Base-by-base conservation (phyloP, 2,888 invertebrate species). In the Hermaeophaga mercurialis region DNA sequence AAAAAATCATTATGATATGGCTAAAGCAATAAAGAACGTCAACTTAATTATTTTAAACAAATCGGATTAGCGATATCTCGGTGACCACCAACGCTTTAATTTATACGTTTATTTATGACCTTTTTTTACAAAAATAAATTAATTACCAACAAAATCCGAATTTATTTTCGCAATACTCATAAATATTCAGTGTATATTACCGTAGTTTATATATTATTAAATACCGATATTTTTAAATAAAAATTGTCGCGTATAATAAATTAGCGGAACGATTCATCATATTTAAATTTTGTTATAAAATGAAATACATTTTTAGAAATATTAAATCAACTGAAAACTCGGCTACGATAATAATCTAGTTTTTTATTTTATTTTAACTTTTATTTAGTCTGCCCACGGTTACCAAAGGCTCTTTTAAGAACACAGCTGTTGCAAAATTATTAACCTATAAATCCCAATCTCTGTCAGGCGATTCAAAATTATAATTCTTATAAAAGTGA, bases 371-470 rank as follows among this genome's bases (percentile, higher is more conserved):
- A 4, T 17, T 41, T 41, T 12, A n/a, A 5, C 12, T 41, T 19
- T 18, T 41, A 41, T 41, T 19, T 24, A 24, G 24, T 9, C 43
- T 24, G 15, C 43, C 43, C 43, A 43, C 43, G 14, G 11, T 24
- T n/a, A 24, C 43, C 26, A 7, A n/a, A 19, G 12, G 2, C 33
- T 4, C 15, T 24, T 43, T 14, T 3, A 5, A 43, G 14, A 33
- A 33, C 24, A 24, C 52, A 52, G 52, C 52, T 52, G 52, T 34
- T 52, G 43, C 34, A 33, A 52, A 52, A 52, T 52, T 44, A 52
- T 43, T 52, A 43, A 26, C 11, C 43, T 22, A 52, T 52, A 52
- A 52, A 52, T 52, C 38, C 18, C 5, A 3, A n/a, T 24, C 18
- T 14, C 33, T 50, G 50, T 41, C 50, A 43, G 19, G 34, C 43